Conservation (phyloP, 2,888 invertebrate genomes). For the Chrysotoxum bicinctum region DNA sequence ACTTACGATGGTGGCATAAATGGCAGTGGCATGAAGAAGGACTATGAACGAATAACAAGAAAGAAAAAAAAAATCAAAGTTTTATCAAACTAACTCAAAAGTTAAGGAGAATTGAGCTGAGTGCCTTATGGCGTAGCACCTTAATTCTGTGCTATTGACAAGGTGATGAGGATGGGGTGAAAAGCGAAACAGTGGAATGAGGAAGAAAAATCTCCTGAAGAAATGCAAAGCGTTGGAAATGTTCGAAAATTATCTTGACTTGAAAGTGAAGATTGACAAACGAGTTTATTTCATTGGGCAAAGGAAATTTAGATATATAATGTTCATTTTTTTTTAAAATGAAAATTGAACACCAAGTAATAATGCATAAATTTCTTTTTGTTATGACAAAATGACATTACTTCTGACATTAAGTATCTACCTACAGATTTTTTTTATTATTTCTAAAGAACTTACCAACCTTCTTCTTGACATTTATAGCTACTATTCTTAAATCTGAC, state of each 20-base stretch:
- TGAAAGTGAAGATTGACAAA: conserved; percentile 29
- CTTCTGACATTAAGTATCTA: too few relatives aligned
- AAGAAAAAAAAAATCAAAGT: conserved; percentile 62
- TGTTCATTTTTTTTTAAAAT: background rate
- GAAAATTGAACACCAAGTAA: background rate
- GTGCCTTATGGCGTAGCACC: conserved; percentile 70
- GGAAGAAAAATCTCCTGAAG: conserved; percentile 40
- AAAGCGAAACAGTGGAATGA: conserved; percentile 40
- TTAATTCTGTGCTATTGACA: conserved; percentile 49
- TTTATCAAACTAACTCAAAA: conserved; percentile 69
- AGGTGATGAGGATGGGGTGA: background rate
- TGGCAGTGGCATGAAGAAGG: conserved; percentile 19
- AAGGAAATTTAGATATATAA: background rate
- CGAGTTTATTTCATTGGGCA: conserved; percentile 5
- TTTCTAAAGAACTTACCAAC: too few relatives aligned
- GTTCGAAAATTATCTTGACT: conserved; percentile 18
- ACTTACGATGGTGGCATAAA: conserved; percentile 47
- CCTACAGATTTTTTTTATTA: too few relatives aligned
- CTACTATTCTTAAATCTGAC: too few relatives aligned
- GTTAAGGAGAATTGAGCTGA: conserved; percentile 55
- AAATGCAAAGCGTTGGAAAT: background rate
- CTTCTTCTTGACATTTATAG: too few relatives aligned
- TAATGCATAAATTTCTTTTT: background rate
- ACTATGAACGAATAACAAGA: conserved; percentile 48
- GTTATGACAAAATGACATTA: too few relatives aligned